Evolutionary conservation across 2,113 vertebrate genomes (phyloP).

Genomic region (Marcusenius ussheri): DNA sequence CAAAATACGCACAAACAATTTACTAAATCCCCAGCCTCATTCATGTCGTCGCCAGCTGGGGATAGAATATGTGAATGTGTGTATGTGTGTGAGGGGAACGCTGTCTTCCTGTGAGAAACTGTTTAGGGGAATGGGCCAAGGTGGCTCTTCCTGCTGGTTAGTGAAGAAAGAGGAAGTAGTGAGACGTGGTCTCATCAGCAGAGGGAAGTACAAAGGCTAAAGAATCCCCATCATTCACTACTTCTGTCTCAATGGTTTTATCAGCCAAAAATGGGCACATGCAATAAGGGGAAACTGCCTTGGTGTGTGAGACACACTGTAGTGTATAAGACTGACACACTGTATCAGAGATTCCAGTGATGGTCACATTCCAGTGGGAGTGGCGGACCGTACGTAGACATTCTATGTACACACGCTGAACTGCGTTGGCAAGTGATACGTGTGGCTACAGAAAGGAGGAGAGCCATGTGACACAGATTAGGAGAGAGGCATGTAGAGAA

Average conservation of each 20-base stretch:
- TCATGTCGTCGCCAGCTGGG: not conserved
- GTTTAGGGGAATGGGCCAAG: not conserved
- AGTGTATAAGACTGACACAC: not conserved
- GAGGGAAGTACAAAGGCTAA: not conserved
- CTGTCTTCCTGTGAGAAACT: not conserved
- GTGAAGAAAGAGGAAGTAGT: slow-evolving; percentile 11
- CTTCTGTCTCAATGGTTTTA: not conserved
- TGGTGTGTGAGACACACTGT: not conserved
- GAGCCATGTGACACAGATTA: not conserved
- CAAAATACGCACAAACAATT: not conserved
- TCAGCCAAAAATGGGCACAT: not conserved
- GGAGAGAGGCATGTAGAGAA: not conserved
- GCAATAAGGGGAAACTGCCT: not conserved
- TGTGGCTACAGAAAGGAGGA: not conserved
- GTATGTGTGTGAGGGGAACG: not conserved
- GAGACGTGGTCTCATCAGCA: not conserved
- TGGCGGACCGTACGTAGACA: not conserved
- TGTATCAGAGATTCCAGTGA: not conserved
- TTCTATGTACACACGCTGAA: not conserved
- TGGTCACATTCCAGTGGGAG: not conserved
- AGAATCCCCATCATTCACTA: not conserved
- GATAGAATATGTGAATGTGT: not conserved
- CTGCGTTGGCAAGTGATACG: not conserved
- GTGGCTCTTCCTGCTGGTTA: not conserved
- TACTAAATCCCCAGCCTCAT: not conserved